Conservation (phyloP, 1,140 invertebrate species). For the Yoshiicerus persimilis region DNA sequence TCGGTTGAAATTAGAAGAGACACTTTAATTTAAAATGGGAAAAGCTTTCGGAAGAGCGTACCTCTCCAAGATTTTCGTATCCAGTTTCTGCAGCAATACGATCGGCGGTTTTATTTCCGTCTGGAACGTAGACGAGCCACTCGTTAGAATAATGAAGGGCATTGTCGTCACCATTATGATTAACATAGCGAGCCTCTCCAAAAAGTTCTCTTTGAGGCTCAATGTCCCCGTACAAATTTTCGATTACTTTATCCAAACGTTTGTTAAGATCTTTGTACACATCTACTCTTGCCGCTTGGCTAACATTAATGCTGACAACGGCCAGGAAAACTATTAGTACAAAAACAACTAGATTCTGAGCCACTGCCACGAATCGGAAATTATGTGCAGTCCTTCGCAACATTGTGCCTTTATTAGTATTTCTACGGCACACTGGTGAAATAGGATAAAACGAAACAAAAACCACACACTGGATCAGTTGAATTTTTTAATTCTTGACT, state of each 20-base stretch:
- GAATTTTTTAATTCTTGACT: neutral
- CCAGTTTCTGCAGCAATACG: constrained; percentile 58
- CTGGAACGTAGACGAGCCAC: constrained; percentile 61
- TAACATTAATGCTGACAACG: neutral
- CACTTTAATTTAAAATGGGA: neutral
- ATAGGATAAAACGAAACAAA: neutral
- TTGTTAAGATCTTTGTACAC: neutral
- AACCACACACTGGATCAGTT: too few relatives aligned
- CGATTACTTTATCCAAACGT: constrained; percentile 37
- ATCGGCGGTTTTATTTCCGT: constrained; percentile 56
- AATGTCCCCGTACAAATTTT: constrained; percentile 42
- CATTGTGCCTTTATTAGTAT: neutral
- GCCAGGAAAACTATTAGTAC: neutral
- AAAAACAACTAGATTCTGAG: neutral
- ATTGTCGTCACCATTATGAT: constrained; percentile 45
- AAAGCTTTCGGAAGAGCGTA: constrained; percentile 47
- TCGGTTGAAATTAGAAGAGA: too few relatives aligned
- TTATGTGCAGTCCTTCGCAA: neutral
- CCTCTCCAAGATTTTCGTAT: constrained; percentile 59
- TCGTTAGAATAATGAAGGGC: constrained; percentile 57
- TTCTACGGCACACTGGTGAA: neutral
- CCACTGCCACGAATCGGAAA: neutral
- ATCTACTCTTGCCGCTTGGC: neutral
- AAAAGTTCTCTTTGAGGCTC: constrained; percentile 29
- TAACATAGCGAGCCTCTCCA: constrained; percentile 20